Evolutionary conservation across 2,888 invertebrate genomes (phyloP).

Genomic region (Sceliomorpha sp.): DNA sequence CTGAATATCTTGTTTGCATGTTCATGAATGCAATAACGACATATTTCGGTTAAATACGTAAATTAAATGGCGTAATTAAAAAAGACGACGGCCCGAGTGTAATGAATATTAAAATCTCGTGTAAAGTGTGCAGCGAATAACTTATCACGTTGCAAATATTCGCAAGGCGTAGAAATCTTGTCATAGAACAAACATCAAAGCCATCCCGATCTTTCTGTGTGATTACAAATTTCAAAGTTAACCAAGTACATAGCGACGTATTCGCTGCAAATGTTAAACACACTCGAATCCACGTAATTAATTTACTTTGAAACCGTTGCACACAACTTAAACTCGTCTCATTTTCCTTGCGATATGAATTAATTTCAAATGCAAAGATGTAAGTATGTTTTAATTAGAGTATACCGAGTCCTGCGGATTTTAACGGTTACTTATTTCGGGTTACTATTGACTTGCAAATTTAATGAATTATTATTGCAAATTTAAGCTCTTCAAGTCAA

Average conservation of each 20-base stretch:
- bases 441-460: no score
- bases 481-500: no score
- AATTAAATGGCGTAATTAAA: neutral
- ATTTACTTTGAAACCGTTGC: conserved; percentile 36
- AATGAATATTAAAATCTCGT: conserved; percentile 13
- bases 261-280: conserved; percentile 28
- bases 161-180: conserved; percentile 29
- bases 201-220: conserved; percentile 28
- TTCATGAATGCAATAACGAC: no score
- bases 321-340: conserved; percentile 20
- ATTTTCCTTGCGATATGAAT: conserved; percentile 23
- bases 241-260: conserved; percentile 31
- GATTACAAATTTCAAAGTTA: conserved; percentile 37
- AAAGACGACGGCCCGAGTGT: neutral
- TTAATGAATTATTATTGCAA: no score
- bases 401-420: neutral
- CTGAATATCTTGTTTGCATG: no score
- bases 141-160: conserved; percentile 9
- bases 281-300: conserved; percentile 30
- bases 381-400: conserved; percentile 16
- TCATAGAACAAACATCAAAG: conserved; percentile 27
- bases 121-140: conserved; percentile 8
- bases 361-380: conserved; percentile 23
- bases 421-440: no score
- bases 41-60: neutral